Evolutionary conservation across 2,888 invertebrate species (phyloP), one percentile per base, ranked within the genome.

Genomic region (Mythimna ferrago): DNA sequence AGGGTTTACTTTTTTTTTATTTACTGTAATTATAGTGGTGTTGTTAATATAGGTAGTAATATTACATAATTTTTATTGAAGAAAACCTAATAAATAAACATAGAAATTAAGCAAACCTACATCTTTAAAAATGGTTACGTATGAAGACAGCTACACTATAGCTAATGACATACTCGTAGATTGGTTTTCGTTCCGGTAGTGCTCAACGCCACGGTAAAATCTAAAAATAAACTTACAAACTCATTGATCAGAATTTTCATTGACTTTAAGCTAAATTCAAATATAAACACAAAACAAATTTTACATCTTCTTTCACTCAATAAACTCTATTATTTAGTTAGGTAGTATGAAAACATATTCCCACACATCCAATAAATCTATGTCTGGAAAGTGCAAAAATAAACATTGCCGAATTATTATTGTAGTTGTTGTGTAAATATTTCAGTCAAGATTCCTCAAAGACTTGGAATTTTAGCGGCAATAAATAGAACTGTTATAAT

Each of bases 401-500:
- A 68, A 61, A 74, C 57, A 61, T 19, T 26, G 19, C 10, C 21
- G 6, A 48, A 48, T 48, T 65, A 53, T 78, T 48, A 21, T 58
- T 53, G 0, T 32, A n/a, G n/a, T 41, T 16, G 21, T 35, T 32
- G 41, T 58, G 54, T 63, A 62, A 54, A 48, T 60, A 53, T 71
- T 3, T 51, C 32, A 58, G 48, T 6, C n/a, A 58, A 58, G 26
- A 63, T 68, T 72, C 53, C 26, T 44, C 19, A 19, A 9, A 56
- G 10, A 56, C 35, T 11, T 14, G 6, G 16, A 32, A 72, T 60
- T 51, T 58, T 62, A 21, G 41, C 11, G 44, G 6, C 51, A 66
- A 54, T 78, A 81, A 81, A 78, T 82, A 41, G 60, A 44, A 53
- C 58, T 21, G 32, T 16, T 61, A 35, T 60, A 65, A 81, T 81